Conservation (phyloP, 2,797 vertebrate species). For the Urocyon cinereoargenteus region DNA sequence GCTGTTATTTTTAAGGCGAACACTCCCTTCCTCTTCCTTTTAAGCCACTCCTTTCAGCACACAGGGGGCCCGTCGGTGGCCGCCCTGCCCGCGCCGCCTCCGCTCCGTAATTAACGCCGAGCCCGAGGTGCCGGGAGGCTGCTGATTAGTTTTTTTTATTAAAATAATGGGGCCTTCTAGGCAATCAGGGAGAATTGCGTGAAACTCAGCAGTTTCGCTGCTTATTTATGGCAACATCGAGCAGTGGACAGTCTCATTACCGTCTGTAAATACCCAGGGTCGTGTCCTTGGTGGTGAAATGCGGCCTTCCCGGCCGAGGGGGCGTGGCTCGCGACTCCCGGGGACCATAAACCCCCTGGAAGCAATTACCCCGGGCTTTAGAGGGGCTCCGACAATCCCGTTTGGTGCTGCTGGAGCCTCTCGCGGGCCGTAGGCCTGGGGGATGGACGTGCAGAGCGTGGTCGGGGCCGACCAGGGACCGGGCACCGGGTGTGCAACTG, state of each 20-base stretch:
- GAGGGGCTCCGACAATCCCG: neutral
- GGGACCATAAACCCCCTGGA: slow-evolving; percentile 87
- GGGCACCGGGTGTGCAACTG: accelerated
- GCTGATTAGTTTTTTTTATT: slow-evolving; percentile 88
- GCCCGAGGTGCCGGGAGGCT: slow-evolving; percentile 81
- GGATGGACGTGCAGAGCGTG: accelerated
- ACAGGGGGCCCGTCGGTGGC: accelerated
- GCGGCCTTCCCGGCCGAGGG: slow-evolving; percentile 76
- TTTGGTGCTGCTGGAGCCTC: neutral
- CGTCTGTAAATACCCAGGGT: slow-evolving; percentile 92
- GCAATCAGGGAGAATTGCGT: slow-evolving; percentile 85
- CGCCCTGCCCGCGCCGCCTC: accelerated
- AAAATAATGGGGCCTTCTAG: slow-evolving; percentile 88
- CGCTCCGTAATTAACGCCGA: slow-evolving; percentile 69
- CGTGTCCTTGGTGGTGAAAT: slow-evolving; percentile 94
- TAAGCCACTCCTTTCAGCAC: neutral
- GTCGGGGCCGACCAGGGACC: accelerated
- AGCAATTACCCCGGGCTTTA: slow-evolving; percentile 73
- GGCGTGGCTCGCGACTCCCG: slow-evolving; percentile 84
- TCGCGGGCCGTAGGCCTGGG: neutral
- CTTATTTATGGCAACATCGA: slow-evolving; percentile 94
- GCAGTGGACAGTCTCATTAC: slow-evolving; percentile 92
- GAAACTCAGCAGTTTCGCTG: slow-evolving; percentile 89
- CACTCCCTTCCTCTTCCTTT: neutral
- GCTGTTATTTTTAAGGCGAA: accelerated